Evolutionary conservation across 2,113 vertebrate genomes (phyloP), one percentile per base, ranked within the genome.

Genomic region (Prunella himalayana): DNA sequence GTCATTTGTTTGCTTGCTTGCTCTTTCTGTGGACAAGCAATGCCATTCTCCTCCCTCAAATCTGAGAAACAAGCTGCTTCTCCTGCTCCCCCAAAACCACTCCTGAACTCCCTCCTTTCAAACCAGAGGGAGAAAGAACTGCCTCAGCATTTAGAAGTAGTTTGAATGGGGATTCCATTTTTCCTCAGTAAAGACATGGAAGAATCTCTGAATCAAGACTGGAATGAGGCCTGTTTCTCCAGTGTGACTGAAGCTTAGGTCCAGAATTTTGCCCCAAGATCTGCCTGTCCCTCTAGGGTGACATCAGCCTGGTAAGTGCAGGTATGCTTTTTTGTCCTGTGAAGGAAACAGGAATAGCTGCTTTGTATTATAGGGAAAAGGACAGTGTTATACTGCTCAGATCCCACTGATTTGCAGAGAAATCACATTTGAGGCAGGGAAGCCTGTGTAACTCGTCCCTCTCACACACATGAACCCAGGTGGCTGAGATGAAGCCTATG

Each of bases 401-500:
- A 64, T 65, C 37, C 30, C 54, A 70, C 33, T 59, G 39, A 45
- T 39, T 60, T 83, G 42, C 23, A 77, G 54, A 42, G 35, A 82
- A 65, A 61, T 57, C 35, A 15, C 30, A 13, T 70, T 53, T 59
- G 33, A 6, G n/a, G 23, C 21, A 63, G 68, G 13, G 27, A 19
- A 70, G 28, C 47, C 59, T 63, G 14, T 66, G 33, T 83, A 59
- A 56, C 31, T 82, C 53, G 37, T 88, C 37, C 30, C 13, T 75
- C 33, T 72, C 25, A 3, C 56, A 57, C 24, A 37, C 18, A 64
- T 11, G 75, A 82, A 44, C 63, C 71, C 88, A 88, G 63, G 53
- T 82, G 79, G 49, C 61, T 53, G 82, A 72, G 66, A 50, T 85
- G 85, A 90, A 95, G 66, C 66, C 66, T 69, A 85, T 93, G 78